Conservation (phyloP, 1,140 invertebrate species). For the Coptotermes formosanus region DNA sequence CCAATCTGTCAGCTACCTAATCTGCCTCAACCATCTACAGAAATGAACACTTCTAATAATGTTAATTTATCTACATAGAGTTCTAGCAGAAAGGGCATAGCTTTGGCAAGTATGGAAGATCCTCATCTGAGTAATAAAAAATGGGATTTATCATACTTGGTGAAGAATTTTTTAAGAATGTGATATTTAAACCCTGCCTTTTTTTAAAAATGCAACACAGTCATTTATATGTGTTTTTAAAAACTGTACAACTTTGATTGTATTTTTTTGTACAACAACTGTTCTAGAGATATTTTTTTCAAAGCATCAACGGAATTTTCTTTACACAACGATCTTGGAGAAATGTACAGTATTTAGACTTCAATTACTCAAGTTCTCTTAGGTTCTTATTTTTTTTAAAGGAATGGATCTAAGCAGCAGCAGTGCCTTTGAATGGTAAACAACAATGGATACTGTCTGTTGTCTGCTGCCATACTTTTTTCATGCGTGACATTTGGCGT, state of each 20-base stretch:
- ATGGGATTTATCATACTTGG: background rate
- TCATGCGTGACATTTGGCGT: background rate
- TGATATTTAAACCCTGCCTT: constrained; percentile 16
- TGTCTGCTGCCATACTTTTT: background rate
- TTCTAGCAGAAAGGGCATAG: background rate
- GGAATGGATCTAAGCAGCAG: constrained; percentile 17
- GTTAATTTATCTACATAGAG: background rate
- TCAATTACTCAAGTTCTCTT: background rate
- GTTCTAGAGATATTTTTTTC: constrained; percentile 25
- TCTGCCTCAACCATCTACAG: background rate
- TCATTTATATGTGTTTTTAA: constrained; percentile 22
- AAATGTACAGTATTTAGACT: constrained; percentile 19
- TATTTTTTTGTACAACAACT: constrained; percentile 25
- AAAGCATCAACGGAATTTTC: background rate
- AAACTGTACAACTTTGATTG: constrained; percentile 31
- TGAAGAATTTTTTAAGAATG: background rate
- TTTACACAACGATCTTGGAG: constrained; percentile 29
- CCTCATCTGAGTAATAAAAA: background rate
- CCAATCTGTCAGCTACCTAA: background rate
- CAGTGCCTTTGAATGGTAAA: background rate
- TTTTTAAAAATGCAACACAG: constrained; percentile 18
- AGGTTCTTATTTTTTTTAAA: background rate
- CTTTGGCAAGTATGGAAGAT: background rate
- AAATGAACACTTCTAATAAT: background rate
- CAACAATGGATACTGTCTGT: background rate